phyloP scores from a whole-genome alignment of 2,113 vertebrate species.

The Ptychochromis oligacanthus region DNA sequence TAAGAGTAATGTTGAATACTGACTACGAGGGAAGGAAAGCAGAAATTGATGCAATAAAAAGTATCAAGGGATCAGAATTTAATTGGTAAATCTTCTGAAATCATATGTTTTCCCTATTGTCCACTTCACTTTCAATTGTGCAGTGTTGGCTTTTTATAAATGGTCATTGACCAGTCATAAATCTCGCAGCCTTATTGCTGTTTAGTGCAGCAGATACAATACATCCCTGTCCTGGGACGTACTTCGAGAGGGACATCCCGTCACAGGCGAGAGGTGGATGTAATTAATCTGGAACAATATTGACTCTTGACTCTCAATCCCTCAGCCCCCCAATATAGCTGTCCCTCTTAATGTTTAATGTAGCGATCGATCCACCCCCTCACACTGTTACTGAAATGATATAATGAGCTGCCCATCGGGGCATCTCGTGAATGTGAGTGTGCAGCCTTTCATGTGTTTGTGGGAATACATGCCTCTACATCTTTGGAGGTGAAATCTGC shows the following conservation, averaged over 20 bases:
- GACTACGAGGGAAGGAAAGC: fast-evolving
- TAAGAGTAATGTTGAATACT: background rate
- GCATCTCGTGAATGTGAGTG: conserved; percentile 27
- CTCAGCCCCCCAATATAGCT: conserved; percentile 73
- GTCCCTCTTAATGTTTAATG: conserved; percentile 83
- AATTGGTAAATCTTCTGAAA: conserved; percentile 26
- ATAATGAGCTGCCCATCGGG: conserved; percentile 68
- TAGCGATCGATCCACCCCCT: conserved; percentile 69
- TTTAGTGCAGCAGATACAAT: conserved; percentile 55
- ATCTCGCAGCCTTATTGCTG: conserved; percentile 46
- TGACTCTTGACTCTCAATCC: conserved; percentile 74
- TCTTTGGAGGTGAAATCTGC: background rate
- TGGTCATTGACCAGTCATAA: conserved; percentile 65
- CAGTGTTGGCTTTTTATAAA: conserved; percentile 71
- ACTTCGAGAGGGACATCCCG: conserved; percentile 58
- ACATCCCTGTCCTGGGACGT: conserved; percentile 61
- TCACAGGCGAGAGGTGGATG: conserved; percentile 58
- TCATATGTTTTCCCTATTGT: conserved; percentile 55
- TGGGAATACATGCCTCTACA: background rate
- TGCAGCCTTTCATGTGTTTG: background rate
- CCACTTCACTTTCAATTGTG: conserved; percentile 67
- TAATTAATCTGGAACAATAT: conserved; percentile 81
- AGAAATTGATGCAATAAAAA: background rate
- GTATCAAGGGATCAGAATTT: conserved; percentile 7
- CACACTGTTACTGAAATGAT: conserved; percentile 76